A percentile compares a stretch with the other conserved stretches of the same genome.
These are phyloP conservation scores for Strix uralensis DNA, from an alignment of 2,113 vertebrate species.

Conservation along the genomic window DNA sequence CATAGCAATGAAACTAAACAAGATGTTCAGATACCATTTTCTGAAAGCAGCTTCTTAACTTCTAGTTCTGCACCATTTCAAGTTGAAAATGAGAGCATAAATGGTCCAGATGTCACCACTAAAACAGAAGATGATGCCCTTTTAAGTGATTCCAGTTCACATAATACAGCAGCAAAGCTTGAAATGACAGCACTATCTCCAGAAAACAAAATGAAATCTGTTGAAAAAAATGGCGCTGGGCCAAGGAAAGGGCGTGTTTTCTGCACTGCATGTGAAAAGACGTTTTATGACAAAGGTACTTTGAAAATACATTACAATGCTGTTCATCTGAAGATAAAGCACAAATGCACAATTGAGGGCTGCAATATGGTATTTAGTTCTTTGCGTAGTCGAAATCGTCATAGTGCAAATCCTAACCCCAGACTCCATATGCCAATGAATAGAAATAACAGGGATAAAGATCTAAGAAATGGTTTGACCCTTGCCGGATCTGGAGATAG, in stretches of 20 bases:
- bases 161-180: slow-evolving; percentile 79
- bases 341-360: slow-evolving; percentile 95
- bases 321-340: slow-evolving; percentile 98
- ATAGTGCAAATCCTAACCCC: slow-evolving; percentile 97
- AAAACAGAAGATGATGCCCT: slow-evolving; percentile 86
- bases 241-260: slow-evolving; percentile 93
- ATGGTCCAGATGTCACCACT: slow-evolving; percentile 63
- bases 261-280: slow-evolving; percentile 97
- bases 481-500: slow-evolving; percentile 74
- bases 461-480: slow-evolving; percentile 80
- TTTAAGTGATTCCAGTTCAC: slow-evolving; percentile 83
- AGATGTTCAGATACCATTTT: slow-evolving; percentile 69
- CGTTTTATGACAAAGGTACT: slow-evolving; percentile 98
- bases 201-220: slow-evolving; percentile 78
- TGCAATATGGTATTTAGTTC: slow-evolving; percentile 99
- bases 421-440: slow-evolving; percentile 98
- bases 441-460: slow-evolving; percentile 93
- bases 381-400: slow-evolving; percentile 92
- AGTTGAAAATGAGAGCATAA: slow-evolving; percentile 77
- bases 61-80: slow-evolving; percentile 76
- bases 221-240: slow-evolving; percentile 78
- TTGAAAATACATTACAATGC: slow-evolving; percentile 99
- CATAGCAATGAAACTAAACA: slow-evolving; percentile 69
- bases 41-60: slow-evolving; percentile 75
- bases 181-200: slow-evolving; percentile 85